These are phyloP conservation scores for Tachysurus fulvidraco DNA, from an alignment of 2,113 vertebrate species.

Conservation along the genomic window DNA sequence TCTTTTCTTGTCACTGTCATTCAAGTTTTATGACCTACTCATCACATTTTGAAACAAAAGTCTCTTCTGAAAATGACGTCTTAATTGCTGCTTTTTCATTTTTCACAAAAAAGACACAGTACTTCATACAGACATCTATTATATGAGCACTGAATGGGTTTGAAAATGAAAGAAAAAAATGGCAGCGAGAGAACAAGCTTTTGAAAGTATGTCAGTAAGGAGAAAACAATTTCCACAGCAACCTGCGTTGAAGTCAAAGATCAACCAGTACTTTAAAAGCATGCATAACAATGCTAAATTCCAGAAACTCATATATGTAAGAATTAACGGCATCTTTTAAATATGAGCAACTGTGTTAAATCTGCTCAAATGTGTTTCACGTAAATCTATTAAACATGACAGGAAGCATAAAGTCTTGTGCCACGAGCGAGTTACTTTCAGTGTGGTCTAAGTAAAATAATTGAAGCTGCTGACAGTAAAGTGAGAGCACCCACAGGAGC, in stretches of 20 bases:
- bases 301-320: background rate
- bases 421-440: background rate
- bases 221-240: slow-evolving; percentile 2
- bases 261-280: background rate
- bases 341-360: background rate
- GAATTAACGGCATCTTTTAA: background rate
- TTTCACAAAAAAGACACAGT: slow-evolving; percentile 22
- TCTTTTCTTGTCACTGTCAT: slow-evolving; percentile 41
- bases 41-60: slow-evolving; percentile 39
- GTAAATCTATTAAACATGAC: background rate
- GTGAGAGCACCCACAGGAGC: background rate
- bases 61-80: slow-evolving; percentile 32
- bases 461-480: background rate
- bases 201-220: background rate
- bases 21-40: slow-evolving; percentile 32
- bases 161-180: background rate
- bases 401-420: background rate
- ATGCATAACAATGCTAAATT: background rate
- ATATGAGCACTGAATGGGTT: slow-evolving; percentile 27
- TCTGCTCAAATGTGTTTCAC: background rate
- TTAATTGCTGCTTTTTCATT: slow-evolving; percentile 48
- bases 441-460: background rate
- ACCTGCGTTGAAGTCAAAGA: slow-evolving; percentile 11
- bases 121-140: slow-evolving; percentile 28
- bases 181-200: slow-evolving; percentile 10